These are phyloP conservation scores for Glaucopsyche alexis DNA, from an alignment of 2,888 invertebrate genomes.

Conservation along the genomic window DNA sequence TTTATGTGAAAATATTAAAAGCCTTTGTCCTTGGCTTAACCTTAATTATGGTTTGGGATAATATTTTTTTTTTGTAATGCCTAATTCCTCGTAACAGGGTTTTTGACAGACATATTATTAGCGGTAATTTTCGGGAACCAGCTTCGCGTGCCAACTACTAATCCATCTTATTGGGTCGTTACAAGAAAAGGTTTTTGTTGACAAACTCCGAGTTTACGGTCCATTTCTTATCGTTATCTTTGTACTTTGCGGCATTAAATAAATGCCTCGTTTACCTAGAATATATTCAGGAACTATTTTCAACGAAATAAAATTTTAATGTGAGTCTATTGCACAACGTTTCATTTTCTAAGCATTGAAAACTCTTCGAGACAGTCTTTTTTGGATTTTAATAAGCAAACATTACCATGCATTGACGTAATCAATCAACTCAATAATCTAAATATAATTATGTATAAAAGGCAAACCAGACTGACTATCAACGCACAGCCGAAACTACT, in stretches of 20 bases:
- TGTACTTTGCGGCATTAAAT: neutral
- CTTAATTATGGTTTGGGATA: conserved; percentile 20
- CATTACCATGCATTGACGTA: no score
- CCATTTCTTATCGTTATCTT: conserved; percentile 2
- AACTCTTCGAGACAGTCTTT: no score
- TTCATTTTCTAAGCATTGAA: no score
- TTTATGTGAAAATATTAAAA: conserved; percentile 9
- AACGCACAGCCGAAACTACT: no score
- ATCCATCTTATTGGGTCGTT: conserved; percentile 26
- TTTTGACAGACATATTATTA: conserved; percentile 21
- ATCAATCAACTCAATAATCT: no score
- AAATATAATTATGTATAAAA: no score
- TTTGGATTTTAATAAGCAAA: no score
- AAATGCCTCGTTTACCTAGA: conserved; percentile 2
- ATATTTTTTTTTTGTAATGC: conserved; percentile 2
- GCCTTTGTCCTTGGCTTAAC: neutral
- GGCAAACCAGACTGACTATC: no score
- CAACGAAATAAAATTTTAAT: neutral
- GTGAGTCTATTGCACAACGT: no score
- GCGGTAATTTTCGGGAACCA: conserved; percentile 4
- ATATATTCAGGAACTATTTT: neutral
- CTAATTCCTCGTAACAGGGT: conserved; percentile 18
- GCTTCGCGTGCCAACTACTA: neutral
- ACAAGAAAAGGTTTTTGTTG: conserved; percentile 26
- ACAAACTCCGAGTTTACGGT: conserved; percentile 9